Base-by-base conservation (phyloP, 2,888 invertebrate genomes). In the Myathropa florea region DNA sequence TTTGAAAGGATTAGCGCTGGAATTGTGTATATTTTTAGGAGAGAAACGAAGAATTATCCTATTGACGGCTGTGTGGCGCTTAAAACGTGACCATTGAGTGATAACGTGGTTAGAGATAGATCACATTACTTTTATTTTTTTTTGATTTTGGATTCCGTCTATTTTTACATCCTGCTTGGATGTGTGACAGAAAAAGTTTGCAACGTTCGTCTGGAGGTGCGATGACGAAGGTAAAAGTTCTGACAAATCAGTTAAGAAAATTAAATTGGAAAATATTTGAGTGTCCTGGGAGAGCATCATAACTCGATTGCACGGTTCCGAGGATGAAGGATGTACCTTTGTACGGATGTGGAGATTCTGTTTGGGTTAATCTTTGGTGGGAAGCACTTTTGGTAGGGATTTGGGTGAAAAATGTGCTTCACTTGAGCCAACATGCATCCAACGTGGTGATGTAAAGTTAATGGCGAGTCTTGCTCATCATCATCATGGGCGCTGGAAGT, bases 201-300 rank as follows among this genome's bases (percentile, higher is more conserved):
- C n/a, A 18, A 60, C 7, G 21, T 14, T 10, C 18, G n/a, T 30
- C 46, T 3, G 7, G 21, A 36, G 67, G 46, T 28, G 14, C 28
- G 67, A 36, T 64, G 72, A 73, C 0, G 30, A 46, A 9, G 21
- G 55, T 23, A 82, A 73, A 85, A 78, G 64, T 82, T 84, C 75
- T 72, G 65, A 78, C 73, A 82, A 78, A 86, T 77, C 77, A 60
- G 81, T 81, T 78, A 72, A 75, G 86, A 65, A 78, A 78, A 86
- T 82, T 75, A 82, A 82, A 82, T 82, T 86, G 83, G 78, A 71
- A 83, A 82, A 78, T 73, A 70, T 64, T 64, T 57, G 85, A 73
- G 57, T 82, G 73, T 73, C 73, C 24, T 18, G 46, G 33, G 57
- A 71, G 36, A 18, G 14, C 57, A 57, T 72, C 63, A 77, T 72